phyloP scores from a whole-genome alignment of 2,797 vertebrate genomes.

The Aphelocoma californica region DNA sequence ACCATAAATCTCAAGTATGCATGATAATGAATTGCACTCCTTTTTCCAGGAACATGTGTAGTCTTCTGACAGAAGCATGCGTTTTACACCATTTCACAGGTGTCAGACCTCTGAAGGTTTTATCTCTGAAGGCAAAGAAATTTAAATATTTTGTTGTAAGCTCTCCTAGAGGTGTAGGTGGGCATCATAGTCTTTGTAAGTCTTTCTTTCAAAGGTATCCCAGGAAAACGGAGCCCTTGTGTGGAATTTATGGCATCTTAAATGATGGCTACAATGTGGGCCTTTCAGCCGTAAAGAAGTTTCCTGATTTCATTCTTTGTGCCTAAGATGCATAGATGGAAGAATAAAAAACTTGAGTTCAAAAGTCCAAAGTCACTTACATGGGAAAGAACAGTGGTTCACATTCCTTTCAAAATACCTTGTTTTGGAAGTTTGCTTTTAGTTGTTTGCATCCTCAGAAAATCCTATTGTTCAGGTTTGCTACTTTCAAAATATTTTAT shows the following conservation, averaged over 20 bases:
- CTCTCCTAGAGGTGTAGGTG: neutral
- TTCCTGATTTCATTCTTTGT: conserved; percentile 23
- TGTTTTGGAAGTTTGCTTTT: neutral
- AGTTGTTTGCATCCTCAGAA: neutral
- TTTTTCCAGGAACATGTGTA: neutral
- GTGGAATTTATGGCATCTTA: conserved; percentile 4
- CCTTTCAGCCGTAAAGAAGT: neutral
- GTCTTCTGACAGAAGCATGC: neutral
- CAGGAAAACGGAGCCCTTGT: neutral
- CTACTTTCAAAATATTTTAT: neutral
- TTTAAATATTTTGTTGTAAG: neutral
- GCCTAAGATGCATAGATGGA: neutral
- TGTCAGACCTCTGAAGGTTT: neutral
- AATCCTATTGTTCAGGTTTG: neutral
- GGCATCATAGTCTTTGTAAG: neutral
- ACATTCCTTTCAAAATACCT: neutral
- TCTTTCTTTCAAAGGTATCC: neutral
- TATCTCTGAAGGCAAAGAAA: neutral
- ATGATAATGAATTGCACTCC: neutral
- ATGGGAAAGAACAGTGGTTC: neutral
- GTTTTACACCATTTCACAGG: neutral
- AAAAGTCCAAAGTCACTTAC: neutral
- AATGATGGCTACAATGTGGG: neutral
- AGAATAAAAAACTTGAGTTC: conserved; percentile 6
- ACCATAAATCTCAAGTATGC: neutral